These are phyloP conservation scores for Hyles lineata DNA, from an alignment of 2,888 invertebrate species.

Conservation along the genomic window DNA sequence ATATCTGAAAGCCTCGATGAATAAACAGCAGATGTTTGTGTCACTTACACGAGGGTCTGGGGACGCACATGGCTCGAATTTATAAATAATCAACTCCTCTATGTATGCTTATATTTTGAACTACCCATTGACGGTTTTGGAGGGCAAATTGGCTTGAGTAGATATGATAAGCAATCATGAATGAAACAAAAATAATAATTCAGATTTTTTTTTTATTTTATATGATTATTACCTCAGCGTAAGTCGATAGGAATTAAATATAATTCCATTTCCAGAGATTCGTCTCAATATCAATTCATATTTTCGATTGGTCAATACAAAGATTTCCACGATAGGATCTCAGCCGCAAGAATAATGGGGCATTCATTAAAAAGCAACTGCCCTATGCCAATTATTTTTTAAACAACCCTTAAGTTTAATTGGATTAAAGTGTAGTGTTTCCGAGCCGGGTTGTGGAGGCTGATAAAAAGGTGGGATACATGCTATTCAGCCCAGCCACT, in stretches of 20 bases:
- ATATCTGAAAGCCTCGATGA: conserved; percentile 61
- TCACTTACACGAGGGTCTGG: conserved; percentile 51
- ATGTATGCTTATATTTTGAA: conserved; percentile 33
- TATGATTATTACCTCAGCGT: too few relatives aligned
- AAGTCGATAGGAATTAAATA: too few relatives aligned
- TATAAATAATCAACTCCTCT: conserved; percentile 64
- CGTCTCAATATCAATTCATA: neutral
- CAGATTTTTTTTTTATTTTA: too few relatives aligned
- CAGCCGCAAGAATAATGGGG: neutral
- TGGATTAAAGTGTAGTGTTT: conserved; percentile 49
- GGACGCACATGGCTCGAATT: conserved; percentile 55
- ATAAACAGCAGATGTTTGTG: conserved; percentile 75
- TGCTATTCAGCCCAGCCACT: conserved; percentile 38
- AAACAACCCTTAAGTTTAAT: conserved; percentile 55
- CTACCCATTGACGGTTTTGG: neutral
- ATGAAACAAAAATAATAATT: neutral
- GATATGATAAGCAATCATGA: neutral
- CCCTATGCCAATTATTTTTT: conserved; percentile 36
- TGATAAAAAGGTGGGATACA: conserved; percentile 51
- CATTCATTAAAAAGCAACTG: conserved; percentile 27
- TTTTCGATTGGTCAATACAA: neutral
- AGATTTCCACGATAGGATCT: conserved; percentile 1
- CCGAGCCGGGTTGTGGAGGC: conserved; percentile 42
- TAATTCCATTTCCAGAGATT: too few relatives aligned
- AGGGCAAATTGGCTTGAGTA: neutral